Base-by-base conservation (phyloP, 2,113 vertebrate genomes). In the Anolis carolinensis region DNA sequence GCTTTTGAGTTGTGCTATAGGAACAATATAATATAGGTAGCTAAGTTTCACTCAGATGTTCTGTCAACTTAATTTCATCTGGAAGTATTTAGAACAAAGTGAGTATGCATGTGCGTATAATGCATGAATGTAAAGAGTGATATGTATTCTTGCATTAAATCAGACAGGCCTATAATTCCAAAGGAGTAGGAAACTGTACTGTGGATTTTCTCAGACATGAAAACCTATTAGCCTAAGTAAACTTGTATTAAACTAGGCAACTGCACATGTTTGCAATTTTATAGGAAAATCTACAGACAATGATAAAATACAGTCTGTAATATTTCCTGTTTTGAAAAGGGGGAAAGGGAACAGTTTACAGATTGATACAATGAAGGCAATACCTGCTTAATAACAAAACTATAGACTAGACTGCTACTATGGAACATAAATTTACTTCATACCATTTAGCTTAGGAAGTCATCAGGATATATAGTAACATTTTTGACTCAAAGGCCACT, bases 201-300 rank as follows among this genome's bases (percentile, higher is more conserved):
- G 80, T 89, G 89, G 93, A 93, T 70, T 93, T 95, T 93, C 90
- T 96, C 95, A 96, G 95, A 93, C 85, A 92, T 23, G 76, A 95
- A 95, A 94, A 94, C 72, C 83, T 90, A 90, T 94, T 93, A 91
- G 91, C 91, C 89, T 80, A 79, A 92, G 80, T 90, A 93, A 93
- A 84, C 89, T 85, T 79, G 84, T 68, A 91, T 91, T 91, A 89
- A 93, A 92, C 85, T 82, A 95, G 85, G 86, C 87, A 92, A 87
- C 82, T 87, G 90, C 95, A 96, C 93, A 94, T 95, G 95, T 94
- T 96, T 92, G 90, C 81, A 95, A 94, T 95, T 93, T 91, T 90
- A 89, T 84, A 83, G 93, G 91, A 85, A 94, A 95, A 94, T 30
- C 89, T 89, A 84, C 90, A 94, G 95, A 95, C 87, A 0, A 89